Percentiles rank a stretch among this genome's conserved stretches.
These are phyloP conservation scores for Enteromius argenteus DNA, from an alignment of 2,797 vertebrate genomes.

Conservation along the genomic window DNA sequence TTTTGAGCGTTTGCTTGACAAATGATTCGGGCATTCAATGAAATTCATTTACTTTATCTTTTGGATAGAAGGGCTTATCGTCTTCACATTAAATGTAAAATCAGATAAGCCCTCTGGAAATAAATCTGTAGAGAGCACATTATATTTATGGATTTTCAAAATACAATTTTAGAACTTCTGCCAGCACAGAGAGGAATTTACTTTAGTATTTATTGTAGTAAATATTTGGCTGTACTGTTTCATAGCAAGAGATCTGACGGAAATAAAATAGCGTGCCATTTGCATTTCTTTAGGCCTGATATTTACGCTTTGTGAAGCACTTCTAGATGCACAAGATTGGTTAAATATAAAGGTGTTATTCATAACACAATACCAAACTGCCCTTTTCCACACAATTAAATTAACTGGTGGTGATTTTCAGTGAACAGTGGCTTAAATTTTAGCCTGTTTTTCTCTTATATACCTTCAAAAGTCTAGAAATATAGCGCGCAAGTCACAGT, in stretches of 20 bases:
- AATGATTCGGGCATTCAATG: constrained; percentile 30
- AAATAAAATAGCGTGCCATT: neutral
- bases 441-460: neutral
- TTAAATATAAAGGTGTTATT: neutral
- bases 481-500: neutral
- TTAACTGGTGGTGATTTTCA: neutral
- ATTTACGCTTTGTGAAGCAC: neutral
- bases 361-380: neutral
- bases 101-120: constrained; percentile 48
- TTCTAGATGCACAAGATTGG: neutral
- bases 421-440: neutral
- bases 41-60: constrained; percentile 42
- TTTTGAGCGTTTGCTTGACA: constrained; percentile 42
- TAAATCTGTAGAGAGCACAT: constrained; percentile 36
- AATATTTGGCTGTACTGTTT: constrained; percentile 18
- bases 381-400: neutral
- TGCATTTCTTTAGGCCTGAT: neutral
- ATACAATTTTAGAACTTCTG: constrained; percentile 32
- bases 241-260: neutral
- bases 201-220: constrained; percentile 3
- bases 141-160: constrained; percentile 50
- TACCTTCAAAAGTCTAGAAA: neutral
- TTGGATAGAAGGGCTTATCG: constrained; percentile 40
- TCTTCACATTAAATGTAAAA: constrained; percentile 50
- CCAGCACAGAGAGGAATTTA: neutral